Evolutionary conservation across 2,113 vertebrate species (phyloP).

Genomic region (Erythrolamprus reginae): DNA sequence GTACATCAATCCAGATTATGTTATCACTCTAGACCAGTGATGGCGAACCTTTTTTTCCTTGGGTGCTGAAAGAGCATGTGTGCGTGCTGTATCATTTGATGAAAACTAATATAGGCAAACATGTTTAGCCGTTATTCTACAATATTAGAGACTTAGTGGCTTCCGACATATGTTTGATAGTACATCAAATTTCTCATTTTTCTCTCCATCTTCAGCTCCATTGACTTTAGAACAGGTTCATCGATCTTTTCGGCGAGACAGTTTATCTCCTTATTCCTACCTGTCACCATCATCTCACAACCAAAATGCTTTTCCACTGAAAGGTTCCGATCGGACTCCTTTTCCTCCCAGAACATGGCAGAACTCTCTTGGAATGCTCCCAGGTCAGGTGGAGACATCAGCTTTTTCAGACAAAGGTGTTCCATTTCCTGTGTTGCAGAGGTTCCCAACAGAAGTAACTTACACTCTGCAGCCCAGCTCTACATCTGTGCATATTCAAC

Average conservation of each 20-base stretch:
- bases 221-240: conserved; percentile 53
- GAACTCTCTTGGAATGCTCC: conserved; percentile 59
- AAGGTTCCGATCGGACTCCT: conserved; percentile 60
- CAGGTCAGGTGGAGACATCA: conserved; percentile 58
- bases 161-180: background rate
- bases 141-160: background rate
- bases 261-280: conserved; percentile 56
- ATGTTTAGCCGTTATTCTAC: background rate
- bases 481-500: conserved; percentile 58
- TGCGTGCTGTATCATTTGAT: background rate
- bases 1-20: background rate
- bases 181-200: conserved; percentile 33
- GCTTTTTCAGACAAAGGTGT: conserved; percentile 60
- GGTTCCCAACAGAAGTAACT: conserved; percentile 50
- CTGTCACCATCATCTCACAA: conserved; percentile 54
- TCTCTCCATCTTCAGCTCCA: conserved; percentile 54
- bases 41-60: too few relatives aligned
- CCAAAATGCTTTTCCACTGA: conserved; percentile 44
- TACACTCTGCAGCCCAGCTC: conserved; percentile 57
- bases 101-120: background rate
- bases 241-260: conserved; percentile 53
- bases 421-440: conserved; percentile 56
- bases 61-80: too few relatives aligned
- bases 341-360: conserved; percentile 64
- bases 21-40: background rate